Evolutionary conservation across 2,113 vertebrate species (phyloP), one percentile per base, ranked within the genome.

Genomic region (Pseudopodoces humilis): DNA sequence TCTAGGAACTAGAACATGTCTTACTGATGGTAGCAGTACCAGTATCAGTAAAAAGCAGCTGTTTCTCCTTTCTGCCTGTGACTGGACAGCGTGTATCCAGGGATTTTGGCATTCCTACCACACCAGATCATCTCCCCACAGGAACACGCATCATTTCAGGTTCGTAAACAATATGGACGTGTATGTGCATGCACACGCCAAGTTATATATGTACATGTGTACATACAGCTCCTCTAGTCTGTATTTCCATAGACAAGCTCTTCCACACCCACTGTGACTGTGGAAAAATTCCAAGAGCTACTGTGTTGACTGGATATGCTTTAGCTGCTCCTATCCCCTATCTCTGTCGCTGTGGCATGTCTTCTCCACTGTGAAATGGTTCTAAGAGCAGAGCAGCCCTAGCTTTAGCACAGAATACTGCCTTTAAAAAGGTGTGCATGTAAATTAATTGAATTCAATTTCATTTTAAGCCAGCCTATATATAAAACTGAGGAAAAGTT

Each of bases 101-200:
- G 63, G 41, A 88, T 86, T 80, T 41, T 76, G 79, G 72, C 71
- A 85, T 95, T 96, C 70, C 79, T 93, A 67, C 30, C 55, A 25
- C 46, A 60, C 55, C 63, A 88, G 23, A 50, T 95, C 88, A 93
- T 92, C 67, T 85, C 79, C 70, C 70, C 25, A 37, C 53, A 69
- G 62, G n/a, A 93, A 28, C 35, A 47, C n/a, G 25, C 33, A 59
- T 81, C 9, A 33, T 65, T 94, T 83, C 59, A 81, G n/a, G 35
- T 89, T 81, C 68, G 50, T 81, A 53, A 43, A 75, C 60, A 63
- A 46, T 39, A 39, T 23, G 43, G 33, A 25, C 1, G 3, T 52
- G 16, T n/a, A 39, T 75, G 35, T 60, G 74, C 52, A 30, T 28
- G 33, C 28, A 35, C 37, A 50, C 2, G 17, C 7, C 47, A 43